These are phyloP conservation scores for Microplitis mediator DNA, from an alignment of 1,140 invertebrate species.

Conservation along the genomic window DNA sequence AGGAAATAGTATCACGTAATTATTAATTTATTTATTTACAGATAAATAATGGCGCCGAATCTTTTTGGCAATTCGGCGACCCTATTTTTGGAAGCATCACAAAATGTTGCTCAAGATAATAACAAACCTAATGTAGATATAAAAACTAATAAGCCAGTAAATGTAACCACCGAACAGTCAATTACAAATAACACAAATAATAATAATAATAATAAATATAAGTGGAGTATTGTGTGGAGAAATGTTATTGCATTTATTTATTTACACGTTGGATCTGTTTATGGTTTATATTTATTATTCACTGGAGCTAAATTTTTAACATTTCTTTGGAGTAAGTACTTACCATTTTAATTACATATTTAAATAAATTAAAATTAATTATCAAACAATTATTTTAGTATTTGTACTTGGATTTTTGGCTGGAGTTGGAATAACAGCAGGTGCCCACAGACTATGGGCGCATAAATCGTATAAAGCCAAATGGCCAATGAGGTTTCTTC, in stretches of 20 bases:
- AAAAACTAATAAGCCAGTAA: background rate
- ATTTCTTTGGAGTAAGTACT: conserved; percentile 64
- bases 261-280: conserved; percentile 67
- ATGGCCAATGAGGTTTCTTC: conserved; percentile 75
- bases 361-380: conserved; percentile 4
- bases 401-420: conserved; percentile 49
- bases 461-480: conserved; percentile 88
- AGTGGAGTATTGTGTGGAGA: conserved; percentile 74
- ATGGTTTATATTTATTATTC: conserved; percentile 68
- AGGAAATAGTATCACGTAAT: background rate
- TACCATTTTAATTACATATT: background rate
- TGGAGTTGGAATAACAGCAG: conserved; percentile 81
- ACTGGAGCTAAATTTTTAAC: conserved; percentile 61
- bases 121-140: conserved; percentile 27
- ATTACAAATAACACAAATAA: conserved; percentile 23
- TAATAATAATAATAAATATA: conserved; percentile 46
- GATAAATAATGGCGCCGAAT: conserved; percentile 57
- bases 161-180: conserved; percentile 34
- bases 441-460: conserved; percentile 87
- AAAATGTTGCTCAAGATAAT: conserved; percentile 42
- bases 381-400: conserved; percentile 42
- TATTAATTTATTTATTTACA: conserved; percentile 25
- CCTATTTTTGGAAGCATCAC: conserved; percentile 56
- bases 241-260: conserved; percentile 73
- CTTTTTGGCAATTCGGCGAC: conserved; percentile 58